Evolutionary conservation across 2,113 vertebrate genomes (phyloP), one percentile per base, ranked within the genome.

Genomic region (Lichenostomus cassidix): DNA sequence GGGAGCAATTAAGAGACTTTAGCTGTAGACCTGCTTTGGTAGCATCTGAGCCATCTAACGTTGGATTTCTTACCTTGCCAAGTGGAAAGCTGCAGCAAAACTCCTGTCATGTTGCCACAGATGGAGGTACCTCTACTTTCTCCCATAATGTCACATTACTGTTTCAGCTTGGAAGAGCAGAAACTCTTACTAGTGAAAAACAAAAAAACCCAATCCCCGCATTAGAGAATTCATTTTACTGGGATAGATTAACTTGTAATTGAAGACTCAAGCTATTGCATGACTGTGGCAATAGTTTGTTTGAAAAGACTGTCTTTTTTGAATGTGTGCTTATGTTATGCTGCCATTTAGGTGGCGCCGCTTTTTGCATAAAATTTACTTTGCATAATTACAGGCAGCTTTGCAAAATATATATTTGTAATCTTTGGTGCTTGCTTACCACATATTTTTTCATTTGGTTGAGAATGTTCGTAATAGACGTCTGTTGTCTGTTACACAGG

Each of bases 361-460:
- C 71, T 70, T 68, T 75, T 90, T 86, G 63, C 82, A 90, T 86
- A 86, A 90, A 94, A 86, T 74, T 87, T 70, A 86, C 47, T 95
- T 95, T 94, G 85, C 90, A 83, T 95, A 97, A 94, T 94, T 91
- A 93, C 59, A 90, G 79, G 33, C 71, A 65, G 6, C 65, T 85
- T 67, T 93, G 63, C 42, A 91, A 96, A 95, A 62, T 70, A 93
- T 31, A 41, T 70, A 55, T 77, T 87, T 95, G 68, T 55, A 80
- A 37, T 83, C 75, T 86, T 88, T 1, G 0, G 27, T 79, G 50
- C 50, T 76, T 90, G n/a, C 55, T 73, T 74, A 68, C 75, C 42
- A 74, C 3, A 0, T 75, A 33, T 24, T 67, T 84, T 93, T 95
- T 83, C 28, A 59, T 95, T 92, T 2, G 1, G 19, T 31, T 91